phyloP scores from a whole-genome alignment of 2,888 invertebrate species.

The Mythimna ferrago region DNA sequence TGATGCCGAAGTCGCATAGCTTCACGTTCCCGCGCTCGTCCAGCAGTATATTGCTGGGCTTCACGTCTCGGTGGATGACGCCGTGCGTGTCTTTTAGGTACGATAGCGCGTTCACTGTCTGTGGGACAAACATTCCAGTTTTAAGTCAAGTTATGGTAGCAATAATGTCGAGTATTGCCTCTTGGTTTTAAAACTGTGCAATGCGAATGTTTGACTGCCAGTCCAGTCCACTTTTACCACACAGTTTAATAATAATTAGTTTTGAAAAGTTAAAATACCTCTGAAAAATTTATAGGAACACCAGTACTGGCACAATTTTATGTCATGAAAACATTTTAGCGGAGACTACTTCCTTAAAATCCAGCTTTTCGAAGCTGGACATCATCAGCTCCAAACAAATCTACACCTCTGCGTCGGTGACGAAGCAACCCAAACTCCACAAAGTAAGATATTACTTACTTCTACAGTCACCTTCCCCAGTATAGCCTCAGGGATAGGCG shows the following conservation, averaged over 20 bases:
- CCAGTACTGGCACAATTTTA: too few species aligned
- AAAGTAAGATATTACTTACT: slow-evolving; percentile 92
- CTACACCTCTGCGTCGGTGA: slow-evolving; percentile 99
- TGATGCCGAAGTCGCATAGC: slow-evolving; percentile 99
- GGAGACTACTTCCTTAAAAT: slow-evolving; percentile 91
- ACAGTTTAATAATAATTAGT: too few species aligned
- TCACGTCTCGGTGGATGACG: slow-evolving; percentile 99
- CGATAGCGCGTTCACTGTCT: slow-evolving; percentile 98
- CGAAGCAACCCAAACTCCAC: too few species aligned
- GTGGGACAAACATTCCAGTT: slow-evolving; percentile 44
- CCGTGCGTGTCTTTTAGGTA: slow-evolving; percentile 99
- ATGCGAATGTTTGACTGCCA: too few species aligned
- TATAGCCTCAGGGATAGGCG: slow-evolving; percentile 98
- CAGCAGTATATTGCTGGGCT: slow-evolving; percentile 99
- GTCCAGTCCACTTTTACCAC: too few species aligned
- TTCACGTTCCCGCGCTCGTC: slow-evolving; percentile 99
- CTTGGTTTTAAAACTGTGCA: not conserved
- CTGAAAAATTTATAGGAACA: too few species aligned
- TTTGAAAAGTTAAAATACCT: too few species aligned
- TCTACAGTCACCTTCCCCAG: slow-evolving; percentile 99
- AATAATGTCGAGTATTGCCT: too few species aligned
- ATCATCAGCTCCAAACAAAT: slow-evolving; percentile 99
- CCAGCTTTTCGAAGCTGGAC: slow-evolving; percentile 98
- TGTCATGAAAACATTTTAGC: too few species aligned
- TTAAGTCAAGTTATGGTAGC: not conserved